Percentiles rank a stretch among this genome's conserved stretches.
Evolutionary conservation across 2,797 vertebrate genomes (phyloP).

Genomic region (Tolypeutes matacus): DNA sequence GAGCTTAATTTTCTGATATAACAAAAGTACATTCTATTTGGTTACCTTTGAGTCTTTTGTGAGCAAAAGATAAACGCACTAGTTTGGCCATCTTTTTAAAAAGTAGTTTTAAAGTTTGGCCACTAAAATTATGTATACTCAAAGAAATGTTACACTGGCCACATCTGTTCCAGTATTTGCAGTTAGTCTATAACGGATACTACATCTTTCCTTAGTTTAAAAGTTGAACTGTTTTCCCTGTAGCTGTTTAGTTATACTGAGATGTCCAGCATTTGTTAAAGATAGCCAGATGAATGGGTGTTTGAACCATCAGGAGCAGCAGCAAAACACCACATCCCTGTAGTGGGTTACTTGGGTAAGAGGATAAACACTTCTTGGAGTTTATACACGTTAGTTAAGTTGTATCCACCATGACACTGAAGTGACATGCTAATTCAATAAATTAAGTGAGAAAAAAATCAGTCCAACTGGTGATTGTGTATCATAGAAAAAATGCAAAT

Average conservation of each 20-base stretch:
- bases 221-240: conserved; percentile 63
- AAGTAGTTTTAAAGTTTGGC: conserved; percentile 62
- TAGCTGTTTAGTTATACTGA: conserved; percentile 77
- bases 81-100: not conserved
- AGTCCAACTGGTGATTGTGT: not conserved
- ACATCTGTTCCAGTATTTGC: conserved; percentile 68
- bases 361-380: conserved; percentile 21
- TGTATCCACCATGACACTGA: not conserved
- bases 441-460: conserved; percentile 13
- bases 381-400: not conserved
- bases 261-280: conserved; percentile 75
- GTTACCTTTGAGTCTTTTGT: not conserved
- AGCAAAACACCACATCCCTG: not conserved
- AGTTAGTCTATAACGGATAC: not conserved
- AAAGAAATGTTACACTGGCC: conserved; percentile 56
- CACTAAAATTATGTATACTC: not conserved
- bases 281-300: conserved; percentile 67
- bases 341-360: conserved; percentile 36
- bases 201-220: conserved; percentile 65
- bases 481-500: conserved; percentile 36
- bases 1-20: conserved; percentile 43
- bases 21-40: conserved; percentile 20
- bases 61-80: conserved; percentile 42
- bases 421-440: not conserved
- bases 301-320: conserved; percentile 64